A percentile compares a stretch with the other conserved stretches of the same genome.
Conservation (phyloP, 2,797 vertebrate species). For the Scyliorhinus canicula region DNA sequence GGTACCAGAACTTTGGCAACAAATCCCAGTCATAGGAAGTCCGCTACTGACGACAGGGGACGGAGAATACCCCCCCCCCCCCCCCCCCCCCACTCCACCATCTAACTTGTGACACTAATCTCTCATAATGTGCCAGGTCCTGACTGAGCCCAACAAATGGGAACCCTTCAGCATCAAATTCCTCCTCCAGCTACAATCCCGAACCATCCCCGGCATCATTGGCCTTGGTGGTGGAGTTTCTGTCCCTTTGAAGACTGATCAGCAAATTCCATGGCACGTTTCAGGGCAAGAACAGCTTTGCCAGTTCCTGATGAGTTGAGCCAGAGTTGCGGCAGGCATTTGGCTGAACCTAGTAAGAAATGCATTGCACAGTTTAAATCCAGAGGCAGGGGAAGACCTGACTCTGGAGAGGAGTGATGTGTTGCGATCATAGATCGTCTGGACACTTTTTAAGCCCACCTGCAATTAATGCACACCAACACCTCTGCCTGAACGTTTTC, state of each 20-base stretch:
- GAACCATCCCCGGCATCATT: background rate
- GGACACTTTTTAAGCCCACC: background rate
- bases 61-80: too few species aligned
- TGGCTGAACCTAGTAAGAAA: background rate
- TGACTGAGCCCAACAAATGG: background rate
- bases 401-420: background rate
- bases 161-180: background rate
- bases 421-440: background rate
- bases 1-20: too few species aligned
- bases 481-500: background rate
- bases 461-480: background rate
- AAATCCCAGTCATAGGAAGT: too few species aligned
- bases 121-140: background rate
- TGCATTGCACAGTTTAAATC: background rate
- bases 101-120: background rate
- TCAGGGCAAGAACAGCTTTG: background rate
- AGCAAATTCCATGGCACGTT: background rate
- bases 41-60: too few species aligned
- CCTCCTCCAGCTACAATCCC: background rate
- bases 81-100: too few species aligned
- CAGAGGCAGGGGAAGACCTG: background rate
- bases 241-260: background rate
- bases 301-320: background rate
- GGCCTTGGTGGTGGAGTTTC: background rate
- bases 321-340: background rate